phyloP scores from a whole-genome alignment of 2,113 vertebrate genomes.

The Melanocharis versteri region DNA sequence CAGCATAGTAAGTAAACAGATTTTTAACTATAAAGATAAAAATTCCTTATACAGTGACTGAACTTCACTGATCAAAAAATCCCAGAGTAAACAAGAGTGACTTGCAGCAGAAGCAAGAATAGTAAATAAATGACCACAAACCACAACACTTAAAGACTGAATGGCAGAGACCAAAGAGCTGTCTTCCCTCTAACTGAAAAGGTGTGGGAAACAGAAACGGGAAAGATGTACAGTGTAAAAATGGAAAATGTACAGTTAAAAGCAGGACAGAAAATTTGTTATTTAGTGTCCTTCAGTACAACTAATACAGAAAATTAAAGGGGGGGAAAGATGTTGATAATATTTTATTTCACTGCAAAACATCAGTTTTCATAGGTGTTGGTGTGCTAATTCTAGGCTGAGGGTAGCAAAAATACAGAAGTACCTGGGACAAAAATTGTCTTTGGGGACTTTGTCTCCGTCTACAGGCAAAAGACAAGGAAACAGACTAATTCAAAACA shows the following conservation, averaged over 20 bases:
- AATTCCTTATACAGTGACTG: neutral
- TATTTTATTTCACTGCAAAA: neutral
- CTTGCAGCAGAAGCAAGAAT: neutral
- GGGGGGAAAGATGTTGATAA: neutral
- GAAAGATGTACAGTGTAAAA: neutral
- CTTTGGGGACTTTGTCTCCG: neutral
- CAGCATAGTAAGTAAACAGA: neutral
- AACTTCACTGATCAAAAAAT: neutral
- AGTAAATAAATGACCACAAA: neutral
- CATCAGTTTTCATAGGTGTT: neutral
- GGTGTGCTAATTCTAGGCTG: neutral
- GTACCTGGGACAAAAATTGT: neutral
- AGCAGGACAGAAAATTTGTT: neutral
- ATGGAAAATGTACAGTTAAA: neutral
- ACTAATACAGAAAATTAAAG: neutral
- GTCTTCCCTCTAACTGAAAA: neutral
- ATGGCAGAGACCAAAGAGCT: neutral
- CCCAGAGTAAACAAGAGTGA: neutral
- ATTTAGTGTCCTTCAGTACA: neutral
- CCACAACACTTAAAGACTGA: neutral
- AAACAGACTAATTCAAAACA: neutral
- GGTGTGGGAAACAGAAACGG: neutral
- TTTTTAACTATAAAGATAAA: neutral
- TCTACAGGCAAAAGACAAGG: neutral
- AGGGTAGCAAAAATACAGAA: neutral